Base-by-base conservation (phyloP, 1,140 invertebrate species). In the Nasonia giraulti region DNA sequence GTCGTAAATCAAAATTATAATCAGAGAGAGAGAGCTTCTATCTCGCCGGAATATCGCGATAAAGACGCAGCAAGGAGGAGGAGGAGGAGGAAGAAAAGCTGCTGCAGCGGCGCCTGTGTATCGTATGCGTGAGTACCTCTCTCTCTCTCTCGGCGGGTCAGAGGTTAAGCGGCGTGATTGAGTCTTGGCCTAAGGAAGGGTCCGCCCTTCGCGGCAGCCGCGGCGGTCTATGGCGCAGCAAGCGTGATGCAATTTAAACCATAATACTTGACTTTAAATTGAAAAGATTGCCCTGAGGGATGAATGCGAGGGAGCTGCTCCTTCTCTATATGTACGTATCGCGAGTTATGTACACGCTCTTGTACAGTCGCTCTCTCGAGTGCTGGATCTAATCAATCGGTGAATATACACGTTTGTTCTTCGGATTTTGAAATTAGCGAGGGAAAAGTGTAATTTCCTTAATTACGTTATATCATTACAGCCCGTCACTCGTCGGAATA, bases 261-360 rank as follows among this genome's bases (percentile, higher is more conserved):
- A 93, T 92, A 92, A 93, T 93, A 90, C 92, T 93, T 93, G 92
- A 93, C 92, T 93, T 93, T 93, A 93, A 93, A 93, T 93, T 93
- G 92, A 93, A 93, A 93, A 93, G 91, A 93, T 93, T 92, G 92
- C 91, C 90, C 88, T 90, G 91, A 89, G 91, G 91, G 91, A 92
- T 79, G 91, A 90, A 92, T 91, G 90, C 88, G 89, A 92, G 91
- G 90, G 90, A 92, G 91, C 90, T 68, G 73, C 74, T 79, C 33
- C 0, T 11, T 12, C 23, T 62, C 23, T 62, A 20, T 62, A 62
- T 62, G 3, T 62, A 62, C 17, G 20, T 62, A 17, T 6, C 47
- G 47, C 14, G 55, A 20, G 17, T 62, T 62, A 62, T 62, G 55
- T n/a, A 62, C 20, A 7, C 14, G 55, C 55, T 62, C 55, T 62